Evolutionary conservation across 1,140 invertebrate genomes (phyloP), one percentile per base, ranked within the genome.

Genomic region (Micrasema minimum): DNA sequence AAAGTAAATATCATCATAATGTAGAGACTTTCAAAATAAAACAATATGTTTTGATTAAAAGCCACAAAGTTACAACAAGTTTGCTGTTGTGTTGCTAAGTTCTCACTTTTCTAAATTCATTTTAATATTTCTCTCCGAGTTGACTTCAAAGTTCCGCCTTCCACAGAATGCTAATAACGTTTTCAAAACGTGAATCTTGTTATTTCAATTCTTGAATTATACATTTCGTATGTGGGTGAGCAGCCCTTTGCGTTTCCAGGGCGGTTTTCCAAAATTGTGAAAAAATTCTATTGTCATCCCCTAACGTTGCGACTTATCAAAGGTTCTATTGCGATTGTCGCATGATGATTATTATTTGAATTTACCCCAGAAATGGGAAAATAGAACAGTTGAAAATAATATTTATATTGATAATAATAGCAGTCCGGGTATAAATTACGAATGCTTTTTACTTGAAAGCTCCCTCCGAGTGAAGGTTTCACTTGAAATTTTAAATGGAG

Each of bases 371-470:
- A 57, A 31, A 31, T 57, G 45, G 31, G 65, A 72, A 72, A 65
- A 57, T 45, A 38, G 31, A 23, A 14, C 45, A 35, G 72, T 43
- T 62, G 43, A 38, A 67, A 70, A 70, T 74, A 71, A 74, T 74
- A 74, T 74, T 74, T 74, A 70, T 65, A 70, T 18, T 70, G 35
- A 74, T 71, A 74, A 74, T 71, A 74, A 65, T 57, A 50, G 61
- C 11, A 59, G 41, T n/a, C 20, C 20, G 14, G 57, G 20, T 43
- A 43, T 43, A n/a, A n/a, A 43, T 62, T 37, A 16, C 23, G 35
- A 53, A 62, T 59, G 55, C 59, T 53, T 57, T 59, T 69, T 35
- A 20, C 31, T 37, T 53, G n/a, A n/a, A 67, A 67, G 12, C 37
- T 12, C 18, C 31, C 67, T 22, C 11, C 14, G 43, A 11, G 50